Percentiles rank a stretch among this genome's conserved stretches.
These are phyloP conservation scores for Hydriomena furcata DNA, from an alignment of 2,888 invertebrate species.

Conservation along the genomic window DNA sequence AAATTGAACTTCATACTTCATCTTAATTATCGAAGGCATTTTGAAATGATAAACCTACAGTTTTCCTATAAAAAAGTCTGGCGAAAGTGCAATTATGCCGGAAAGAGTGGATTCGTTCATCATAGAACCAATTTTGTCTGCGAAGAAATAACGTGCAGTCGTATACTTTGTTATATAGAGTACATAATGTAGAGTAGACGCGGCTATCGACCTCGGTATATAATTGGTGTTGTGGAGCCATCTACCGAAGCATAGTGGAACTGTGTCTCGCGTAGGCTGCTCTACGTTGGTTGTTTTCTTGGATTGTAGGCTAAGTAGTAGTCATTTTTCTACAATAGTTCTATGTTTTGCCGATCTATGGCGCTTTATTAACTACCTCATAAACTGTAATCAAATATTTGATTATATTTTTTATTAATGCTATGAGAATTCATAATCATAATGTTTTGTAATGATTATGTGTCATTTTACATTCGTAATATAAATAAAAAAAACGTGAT, in stretches of 20 bases:
- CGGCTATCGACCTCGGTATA: slow-evolving; percentile 12
- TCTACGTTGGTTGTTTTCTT: slow-evolving; percentile 1
- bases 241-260: slow-evolving; percentile 9
- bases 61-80: not conserved
- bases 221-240: slow-evolving; percentile 8
- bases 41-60: not conserved
- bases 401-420: no score
- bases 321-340: not conserved
- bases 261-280: not conserved
- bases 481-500: no score
- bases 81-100: slow-evolving; percentile 10
- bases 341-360: not conserved
- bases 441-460: no score
- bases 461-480: no score
- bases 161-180: not conserved
- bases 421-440: no score
- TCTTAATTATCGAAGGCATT: not conserved
- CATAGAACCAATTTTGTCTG: slow-evolving; percentile 19
- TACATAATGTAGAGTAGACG: slow-evolving; percentile 8
- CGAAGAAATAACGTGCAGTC: slow-evolving; percentile 10
- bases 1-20: no score
- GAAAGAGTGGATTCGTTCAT: slow-evolving; percentile 14
- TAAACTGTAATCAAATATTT: no score
- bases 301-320: not conserved
- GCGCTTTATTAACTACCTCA: slow-evolving; percentile 10